phyloP scores from a whole-genome alignment of 2,113 vertebrate genomes.

The Oryzias woworae region DNA sequence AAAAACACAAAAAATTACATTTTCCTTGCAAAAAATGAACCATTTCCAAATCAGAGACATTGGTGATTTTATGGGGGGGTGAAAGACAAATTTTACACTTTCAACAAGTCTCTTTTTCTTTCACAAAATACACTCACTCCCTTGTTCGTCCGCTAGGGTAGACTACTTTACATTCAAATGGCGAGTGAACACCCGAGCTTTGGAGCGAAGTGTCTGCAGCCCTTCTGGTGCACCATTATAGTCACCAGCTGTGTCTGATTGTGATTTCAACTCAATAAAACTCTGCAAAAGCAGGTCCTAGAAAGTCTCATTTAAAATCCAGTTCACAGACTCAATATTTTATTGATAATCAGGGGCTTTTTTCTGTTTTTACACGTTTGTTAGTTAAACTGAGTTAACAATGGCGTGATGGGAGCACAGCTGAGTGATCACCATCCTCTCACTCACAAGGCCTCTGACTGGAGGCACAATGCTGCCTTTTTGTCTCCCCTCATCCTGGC shows the following conservation, averaged over 20 bases:
- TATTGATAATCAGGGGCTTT: too few relatives aligned
- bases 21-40: too few relatives aligned
- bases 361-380: too few relatives aligned
- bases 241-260: background rate
- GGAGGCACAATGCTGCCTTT: slow-evolving; percentile 72
- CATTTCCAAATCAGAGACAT: too few relatives aligned
- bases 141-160: slow-evolving; percentile 66
- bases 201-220: slow-evolving; percentile 63
- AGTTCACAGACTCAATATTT: too few relatives aligned
- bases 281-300: too few relatives aligned
- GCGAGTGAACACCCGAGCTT: slow-evolving; percentile 73
- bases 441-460: slow-evolving; percentile 69
- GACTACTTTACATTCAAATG: slow-evolving; percentile 81
- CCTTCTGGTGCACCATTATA: slow-evolving; percentile 46
- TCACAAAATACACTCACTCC: slow-evolving; percentile 55
- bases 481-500: slow-evolving; percentile 49
- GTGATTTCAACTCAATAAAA: too few relatives aligned
- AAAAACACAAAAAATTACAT: too few relatives aligned
- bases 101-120: slow-evolving; percentile 60
- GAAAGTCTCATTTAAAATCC: too few relatives aligned
- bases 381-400: slow-evolving; percentile 65
- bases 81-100: slow-evolving; percentile 28
- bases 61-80: too few relatives aligned
- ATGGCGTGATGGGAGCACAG: slow-evolving; percentile 72
- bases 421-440: slow-evolving; percentile 75